phyloP scores from a whole-genome alignment of 2,113 vertebrate genomes.

The Stegastes partitus region DNA sequence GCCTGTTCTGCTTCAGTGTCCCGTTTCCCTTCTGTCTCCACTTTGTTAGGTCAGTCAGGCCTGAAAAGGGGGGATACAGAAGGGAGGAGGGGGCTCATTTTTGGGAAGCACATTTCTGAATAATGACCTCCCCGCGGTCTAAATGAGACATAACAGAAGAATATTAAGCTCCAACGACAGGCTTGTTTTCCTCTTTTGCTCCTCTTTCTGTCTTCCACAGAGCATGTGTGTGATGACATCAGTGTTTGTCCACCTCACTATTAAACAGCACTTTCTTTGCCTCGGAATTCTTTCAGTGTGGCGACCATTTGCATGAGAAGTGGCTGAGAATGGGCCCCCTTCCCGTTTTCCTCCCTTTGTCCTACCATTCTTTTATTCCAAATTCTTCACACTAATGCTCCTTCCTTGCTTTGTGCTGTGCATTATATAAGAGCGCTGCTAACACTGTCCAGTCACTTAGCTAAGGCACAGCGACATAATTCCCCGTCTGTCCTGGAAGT shows the following conservation, averaged over 20 bases:
- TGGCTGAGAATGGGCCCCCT: conserved; percentile 40
- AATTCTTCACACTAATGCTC: conserved; percentile 45
- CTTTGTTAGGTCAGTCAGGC: conserved; percentile 15
- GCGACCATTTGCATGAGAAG: conserved; percentile 67
- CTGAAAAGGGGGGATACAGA: not conserved
- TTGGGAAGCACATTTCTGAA: too few species aligned
- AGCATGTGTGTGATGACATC: not conserved
- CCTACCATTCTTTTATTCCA: conserved; percentile 58
- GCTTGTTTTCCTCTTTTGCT: not conserved
- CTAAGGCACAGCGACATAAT: not conserved
- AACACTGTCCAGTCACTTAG: conserved; percentile 1
- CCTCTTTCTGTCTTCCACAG: not conserved
- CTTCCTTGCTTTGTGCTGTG: conserved; percentile 46
- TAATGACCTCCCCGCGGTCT: too few species aligned
- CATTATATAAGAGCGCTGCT: conserved; percentile 55
- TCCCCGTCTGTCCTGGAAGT: not conserved
- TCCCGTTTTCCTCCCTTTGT: conserved; percentile 54
- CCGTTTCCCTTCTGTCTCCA: conserved; percentile 2
- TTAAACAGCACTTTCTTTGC: conserved; percentile 20
- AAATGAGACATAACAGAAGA: not conserved
- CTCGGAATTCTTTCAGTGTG: conserved; percentile 38
- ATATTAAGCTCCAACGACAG: conserved; percentile 17
- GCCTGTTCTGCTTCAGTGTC: conserved; percentile 25
- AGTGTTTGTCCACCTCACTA: not conserved
- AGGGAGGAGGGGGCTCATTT: too few species aligned